These are phyloP conservation scores for Andricus quercusramuli DNA, from an alignment of 2,888 invertebrate species.

Conservation along the genomic window DNA sequence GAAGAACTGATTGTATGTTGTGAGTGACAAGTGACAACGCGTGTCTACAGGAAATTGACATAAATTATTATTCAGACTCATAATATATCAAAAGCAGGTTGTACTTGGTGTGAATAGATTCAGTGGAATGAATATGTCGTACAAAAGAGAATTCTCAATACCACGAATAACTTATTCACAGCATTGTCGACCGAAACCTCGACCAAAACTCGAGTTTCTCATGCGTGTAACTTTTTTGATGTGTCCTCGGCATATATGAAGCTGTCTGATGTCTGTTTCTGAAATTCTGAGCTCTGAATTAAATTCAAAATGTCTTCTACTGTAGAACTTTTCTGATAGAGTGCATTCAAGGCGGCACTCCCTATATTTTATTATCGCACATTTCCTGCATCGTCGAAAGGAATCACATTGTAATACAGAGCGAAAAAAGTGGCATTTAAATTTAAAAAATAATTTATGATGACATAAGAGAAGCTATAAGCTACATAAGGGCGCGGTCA, in stretches of 20 bases:
- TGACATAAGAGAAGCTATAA: not conserved
- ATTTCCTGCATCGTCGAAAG: not conserved
- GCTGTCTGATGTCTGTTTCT: not conserved
- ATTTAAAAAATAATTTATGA: not conserved
- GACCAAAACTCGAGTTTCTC: not conserved
- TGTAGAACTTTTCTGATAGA: not conserved
- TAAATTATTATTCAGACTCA: not conserved
- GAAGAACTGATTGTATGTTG: conserved; percentile 14
- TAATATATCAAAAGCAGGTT: not conserved
- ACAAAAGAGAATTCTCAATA: not conserved
- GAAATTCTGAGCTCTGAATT: not conserved
- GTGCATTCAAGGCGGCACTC: not conserved
- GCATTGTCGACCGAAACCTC: not conserved
- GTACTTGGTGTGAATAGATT: not conserved
- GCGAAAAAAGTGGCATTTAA: not conserved
- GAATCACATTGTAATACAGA: not conserved
- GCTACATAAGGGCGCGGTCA: no score
- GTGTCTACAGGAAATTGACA: not conserved
- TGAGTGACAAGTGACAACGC: conserved; percentile 38
- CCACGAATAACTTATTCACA: not conserved
- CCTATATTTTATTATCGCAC: not conserved
- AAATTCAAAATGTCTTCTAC: not conserved
- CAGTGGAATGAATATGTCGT: not conserved
- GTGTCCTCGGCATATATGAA: not conserved
- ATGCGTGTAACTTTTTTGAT: not conserved